Conservation (phyloP, 2,113 vertebrate species). For the Cepphus grylle region DNA sequence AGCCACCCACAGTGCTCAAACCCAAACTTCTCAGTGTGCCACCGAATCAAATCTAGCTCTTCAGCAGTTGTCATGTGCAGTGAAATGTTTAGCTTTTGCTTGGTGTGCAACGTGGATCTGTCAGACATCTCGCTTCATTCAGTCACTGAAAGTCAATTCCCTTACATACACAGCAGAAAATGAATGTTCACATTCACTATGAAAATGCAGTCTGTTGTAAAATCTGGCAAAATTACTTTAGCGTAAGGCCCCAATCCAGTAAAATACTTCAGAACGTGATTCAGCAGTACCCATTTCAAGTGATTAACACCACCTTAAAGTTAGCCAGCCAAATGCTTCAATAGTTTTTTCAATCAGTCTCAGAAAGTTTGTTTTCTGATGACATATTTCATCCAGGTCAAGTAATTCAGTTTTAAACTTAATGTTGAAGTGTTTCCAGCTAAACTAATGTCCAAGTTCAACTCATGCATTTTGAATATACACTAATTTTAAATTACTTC, state of each 20-base stretch:
- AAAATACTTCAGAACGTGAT: neutral
- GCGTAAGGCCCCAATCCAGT: neutral
- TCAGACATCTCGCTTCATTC: neutral
- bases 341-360: neutral
- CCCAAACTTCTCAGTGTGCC: neutral
- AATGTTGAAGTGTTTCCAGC: neutral
- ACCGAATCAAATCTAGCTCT: neutral
- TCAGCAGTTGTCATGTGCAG: neutral
- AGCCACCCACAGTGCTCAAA: neutral
- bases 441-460: neutral
- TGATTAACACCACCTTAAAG: neutral
- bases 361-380: neutral
- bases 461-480: neutral
- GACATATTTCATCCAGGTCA: neutral
- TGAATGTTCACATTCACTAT: rapidly evolving
- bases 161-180: neutral
- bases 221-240: neutral
- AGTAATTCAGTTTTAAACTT: neutral
- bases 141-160: neutral
- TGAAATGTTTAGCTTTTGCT: neutral
- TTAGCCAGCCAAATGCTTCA: neutral
- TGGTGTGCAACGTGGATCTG: neutral
- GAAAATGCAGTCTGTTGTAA: neutral
- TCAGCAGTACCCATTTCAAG: neutral
- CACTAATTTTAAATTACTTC: neutral